phyloP scores from a whole-genome alignment of 2,888 invertebrate species.

The Drosophila leonis region DNA sequence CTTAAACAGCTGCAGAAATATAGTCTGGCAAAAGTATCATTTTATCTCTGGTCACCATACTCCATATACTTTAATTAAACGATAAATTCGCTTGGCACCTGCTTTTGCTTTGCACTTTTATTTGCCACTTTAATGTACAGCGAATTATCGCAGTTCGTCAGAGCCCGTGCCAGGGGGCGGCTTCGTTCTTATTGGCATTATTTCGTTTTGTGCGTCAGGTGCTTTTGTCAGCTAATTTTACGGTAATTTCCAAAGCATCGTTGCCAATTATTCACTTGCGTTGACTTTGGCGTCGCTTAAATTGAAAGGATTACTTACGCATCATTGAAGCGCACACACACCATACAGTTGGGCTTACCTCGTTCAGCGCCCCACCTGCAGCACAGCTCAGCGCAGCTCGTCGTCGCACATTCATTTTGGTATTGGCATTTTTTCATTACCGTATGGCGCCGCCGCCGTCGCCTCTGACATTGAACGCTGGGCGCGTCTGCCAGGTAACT shows the following conservation, averaged over 20 bases:
- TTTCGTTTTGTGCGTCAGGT: conserved; percentile 34
- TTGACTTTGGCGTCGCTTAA: conserved; percentile 68
- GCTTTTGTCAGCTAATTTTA: conserved; percentile 72
- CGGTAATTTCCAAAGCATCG: conserved; percentile 79
- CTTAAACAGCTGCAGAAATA: no score
- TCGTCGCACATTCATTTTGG: conserved; percentile 67
- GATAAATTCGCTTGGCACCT: not conserved
- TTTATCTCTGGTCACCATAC: no score
- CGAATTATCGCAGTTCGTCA: not conserved
- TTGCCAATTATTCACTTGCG: conserved; percentile 78
- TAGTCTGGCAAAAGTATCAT: no score
- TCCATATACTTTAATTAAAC: not conserved
- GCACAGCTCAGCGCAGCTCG: conserved; percentile 17
- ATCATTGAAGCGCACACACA: conserved; percentile 62
- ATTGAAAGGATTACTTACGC: conserved; percentile 79
- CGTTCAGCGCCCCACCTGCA: conserved; percentile 18
- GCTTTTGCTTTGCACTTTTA: not conserved
- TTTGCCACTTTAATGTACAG: not conserved
- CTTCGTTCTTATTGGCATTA: conserved; percentile 7
- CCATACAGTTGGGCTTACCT: conserved; percentile 18
- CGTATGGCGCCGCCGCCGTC: conserved; percentile 32
- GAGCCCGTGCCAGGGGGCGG: not conserved
- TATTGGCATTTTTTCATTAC: conserved; percentile 78
- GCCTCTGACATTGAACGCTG: conserved; percentile 62
- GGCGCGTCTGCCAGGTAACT: conserved; percentile 41